These are phyloP conservation scores for Cephalopholis sonnerati DNA, from an alignment of 2,113 vertebrate species.

Conservation along the genomic window DNA sequence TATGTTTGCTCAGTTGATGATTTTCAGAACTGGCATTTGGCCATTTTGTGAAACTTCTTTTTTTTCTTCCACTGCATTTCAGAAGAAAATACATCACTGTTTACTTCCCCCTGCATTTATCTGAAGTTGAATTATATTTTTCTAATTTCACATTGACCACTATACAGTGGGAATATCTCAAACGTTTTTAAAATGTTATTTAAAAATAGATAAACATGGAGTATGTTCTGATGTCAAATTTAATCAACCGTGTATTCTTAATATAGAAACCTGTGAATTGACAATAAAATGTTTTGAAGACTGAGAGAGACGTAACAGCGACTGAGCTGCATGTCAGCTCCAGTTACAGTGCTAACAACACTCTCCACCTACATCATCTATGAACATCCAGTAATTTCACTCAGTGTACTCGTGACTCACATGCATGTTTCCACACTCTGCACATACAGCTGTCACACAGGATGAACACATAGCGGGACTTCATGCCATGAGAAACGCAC, in stretches of 20 bases:
- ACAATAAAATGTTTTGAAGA: background rate
- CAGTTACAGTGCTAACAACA: background rate
- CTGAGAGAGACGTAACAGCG: background rate
- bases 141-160: too few relatives aligned
- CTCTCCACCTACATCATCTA: background rate
- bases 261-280: background rate
- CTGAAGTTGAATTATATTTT: too few relatives aligned
- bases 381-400: background rate
- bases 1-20: background rate
- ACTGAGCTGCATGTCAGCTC: background rate
- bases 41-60: background rate
- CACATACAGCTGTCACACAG: conserved; percentile 19
- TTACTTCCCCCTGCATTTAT: background rate
- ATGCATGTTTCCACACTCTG: background rate
- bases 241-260: background rate
- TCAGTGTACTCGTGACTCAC: conserved; percentile 3
- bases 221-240: background rate
- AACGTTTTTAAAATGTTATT: too few relatives aligned
- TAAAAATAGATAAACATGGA: background rate
- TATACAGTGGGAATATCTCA: too few relatives aligned
- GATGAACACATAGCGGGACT: background rate
- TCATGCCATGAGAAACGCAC: background rate
- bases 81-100: background rate
- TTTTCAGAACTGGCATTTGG: background rate
- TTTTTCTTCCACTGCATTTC: background rate